These are phyloP conservation scores for Chymomyza caudatula DNA, from an alignment of 2,888 invertebrate genomes.

Conservation along the genomic window DNA sequence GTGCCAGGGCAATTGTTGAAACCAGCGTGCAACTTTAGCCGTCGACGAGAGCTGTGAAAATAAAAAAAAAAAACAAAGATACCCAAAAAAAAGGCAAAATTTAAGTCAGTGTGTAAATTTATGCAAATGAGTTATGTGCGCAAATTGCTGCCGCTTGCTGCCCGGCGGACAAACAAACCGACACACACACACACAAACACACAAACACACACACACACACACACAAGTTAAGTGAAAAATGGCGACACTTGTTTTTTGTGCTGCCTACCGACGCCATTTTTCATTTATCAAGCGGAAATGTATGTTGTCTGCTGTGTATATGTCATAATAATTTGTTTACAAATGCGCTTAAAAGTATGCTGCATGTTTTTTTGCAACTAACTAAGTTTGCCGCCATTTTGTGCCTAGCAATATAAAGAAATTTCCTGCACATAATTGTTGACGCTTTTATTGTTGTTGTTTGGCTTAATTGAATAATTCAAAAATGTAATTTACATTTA, in stretches of 20 bases:
- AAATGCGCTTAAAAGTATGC: conserved; percentile 41
- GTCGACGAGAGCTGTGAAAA: conserved; percentile 83
- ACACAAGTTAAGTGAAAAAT: conserved; percentile 49
- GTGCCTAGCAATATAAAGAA: background rate
- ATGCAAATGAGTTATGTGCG: conserved; percentile 71
- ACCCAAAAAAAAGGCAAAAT: conserved; percentile 28
- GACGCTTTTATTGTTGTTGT: conserved; percentile 1
- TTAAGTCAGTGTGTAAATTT: conserved; percentile 62
- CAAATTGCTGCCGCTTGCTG: conserved; percentile 58
- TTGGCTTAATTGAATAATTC: conserved; percentile 12
- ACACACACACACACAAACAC: background rate
- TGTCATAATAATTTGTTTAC: conserved; percentile 33
- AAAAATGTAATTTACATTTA: conserved; percentile 18
- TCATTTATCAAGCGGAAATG: conserved; percentile 61
- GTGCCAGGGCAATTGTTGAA: conserved; percentile 82
- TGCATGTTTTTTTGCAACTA: conserved; percentile 10
- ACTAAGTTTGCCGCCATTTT: conserved; percentile 1
- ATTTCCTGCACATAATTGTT: background rate
- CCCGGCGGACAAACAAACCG: conserved; percentile 21
- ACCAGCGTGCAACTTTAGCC: conserved; percentile 90
- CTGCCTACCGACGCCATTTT: conserved; percentile 40
- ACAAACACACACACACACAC: background rate
- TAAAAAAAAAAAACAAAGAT: conserved; percentile 11
- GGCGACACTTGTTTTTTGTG: conserved; percentile 48
- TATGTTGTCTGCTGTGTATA: conserved; percentile 49